Conservation (phyloP, 2,888 invertebrate species). For the Ectobius pallidus region DNA sequence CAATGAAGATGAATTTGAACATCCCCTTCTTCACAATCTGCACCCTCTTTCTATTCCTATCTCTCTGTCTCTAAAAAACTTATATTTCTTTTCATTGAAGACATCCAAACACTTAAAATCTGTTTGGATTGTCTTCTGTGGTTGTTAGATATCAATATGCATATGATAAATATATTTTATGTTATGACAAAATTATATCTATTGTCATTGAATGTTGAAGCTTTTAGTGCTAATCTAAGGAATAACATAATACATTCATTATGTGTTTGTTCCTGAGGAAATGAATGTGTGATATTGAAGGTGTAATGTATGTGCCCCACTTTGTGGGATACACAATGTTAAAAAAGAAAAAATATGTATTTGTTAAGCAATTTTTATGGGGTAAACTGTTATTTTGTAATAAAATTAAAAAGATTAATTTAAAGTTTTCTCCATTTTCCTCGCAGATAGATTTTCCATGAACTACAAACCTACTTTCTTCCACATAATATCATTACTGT, state of each 20-base stretch:
- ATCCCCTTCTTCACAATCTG: no score
- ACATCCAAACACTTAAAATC: neutral
- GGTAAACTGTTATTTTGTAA: constrained; percentile 39
- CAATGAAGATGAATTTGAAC: no score
- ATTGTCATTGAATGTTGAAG: constrained; percentile 26
- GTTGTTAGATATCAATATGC: constrained; percentile 24
- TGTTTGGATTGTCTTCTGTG: constrained; percentile 9
- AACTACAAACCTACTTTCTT: no score
- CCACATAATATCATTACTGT: no score
- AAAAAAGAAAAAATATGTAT: constrained; percentile 28
- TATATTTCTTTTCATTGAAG: constrained; percentile 15
- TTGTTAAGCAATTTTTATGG: constrained; percentile 41
- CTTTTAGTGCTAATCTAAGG: constrained; percentile 21
- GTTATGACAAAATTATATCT: constrained; percentile 21
- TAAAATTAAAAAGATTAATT: constrained; percentile 28
- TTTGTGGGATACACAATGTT: constrained; percentile 18
- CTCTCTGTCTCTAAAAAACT: neutral
- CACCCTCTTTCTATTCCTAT: no score
- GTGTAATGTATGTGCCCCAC: neutral
- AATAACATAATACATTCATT: constrained; percentile 18
- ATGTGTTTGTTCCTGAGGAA: constrained; percentile 31
- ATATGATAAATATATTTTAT: constrained; percentile 6
- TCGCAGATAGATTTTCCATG: no score
- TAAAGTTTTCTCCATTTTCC: no score
- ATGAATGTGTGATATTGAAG: constrained; percentile 16